Evolutionary conservation across 2,797 vertebrate genomes (phyloP), one percentile per base, ranked within the genome.

Genomic region (Lutjanus campechanus): DNA sequence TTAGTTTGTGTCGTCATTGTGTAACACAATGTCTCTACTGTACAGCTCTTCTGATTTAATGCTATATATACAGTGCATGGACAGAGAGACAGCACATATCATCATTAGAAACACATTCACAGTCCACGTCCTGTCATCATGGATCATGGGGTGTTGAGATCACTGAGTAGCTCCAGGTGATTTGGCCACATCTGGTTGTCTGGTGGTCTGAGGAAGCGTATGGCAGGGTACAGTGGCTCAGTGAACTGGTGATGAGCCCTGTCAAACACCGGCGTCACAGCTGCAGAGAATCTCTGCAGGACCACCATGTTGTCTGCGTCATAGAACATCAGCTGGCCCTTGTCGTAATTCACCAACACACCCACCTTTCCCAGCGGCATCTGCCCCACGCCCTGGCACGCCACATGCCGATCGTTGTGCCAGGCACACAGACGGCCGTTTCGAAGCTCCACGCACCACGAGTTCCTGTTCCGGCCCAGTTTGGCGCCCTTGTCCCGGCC

Each of bases 211-310:
- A 95, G 89, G 81, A 96, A 93, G 47, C 94, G 84, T 6, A 96
- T 6, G 3, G 93, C 93, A 0, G 94, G 94, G 76, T 91, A 94
- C 69, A 96, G 79, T 0, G 94, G 93, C 83, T 95, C 93, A 0
- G 90, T 94, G 91, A 96, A 96, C 81, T 95, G 95, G 81, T 96
- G 95, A 29, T 95, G 89, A 47, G 81, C 93, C 55, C 95, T 81
- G 77, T 96, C 93, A 1, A 96, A 95, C 70, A 95, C 76, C 0
- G 90, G 58, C 0, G 79, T 89, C 75, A 93, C 41, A 0, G 89
- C 86, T 0, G 91, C 85, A 0, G 93, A 95, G 74, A 96, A 95
- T 76, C 82, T 94, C 85, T 96, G 95, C 86, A 95, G 92, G 12
- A 90, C 66, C 8, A 20, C 86, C 95, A 95, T 93, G 50, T 69